Evolutionary conservation across 2,888 invertebrate genomes (phyloP).

Genomic region (Cheilosia scutellata): DNA sequence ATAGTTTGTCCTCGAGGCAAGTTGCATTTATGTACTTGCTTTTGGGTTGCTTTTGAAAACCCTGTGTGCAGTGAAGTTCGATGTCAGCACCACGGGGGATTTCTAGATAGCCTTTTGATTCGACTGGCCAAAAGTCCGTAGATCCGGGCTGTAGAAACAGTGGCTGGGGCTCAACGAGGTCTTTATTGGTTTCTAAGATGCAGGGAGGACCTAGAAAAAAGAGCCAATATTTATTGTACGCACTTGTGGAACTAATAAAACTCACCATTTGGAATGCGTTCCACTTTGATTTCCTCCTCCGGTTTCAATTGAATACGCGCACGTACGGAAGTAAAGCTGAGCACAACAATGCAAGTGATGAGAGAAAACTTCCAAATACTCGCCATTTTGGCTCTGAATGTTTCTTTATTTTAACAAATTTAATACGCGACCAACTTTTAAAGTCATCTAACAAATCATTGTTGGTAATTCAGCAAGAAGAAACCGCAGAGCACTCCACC

Average conservation of each 20-base stretch:
- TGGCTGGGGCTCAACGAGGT: slow-evolving; percentile 86
- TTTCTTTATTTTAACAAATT: not conserved
- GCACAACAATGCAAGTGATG: not conserved
- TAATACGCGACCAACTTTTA: not conserved
- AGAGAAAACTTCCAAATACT: slow-evolving; percentile 11
- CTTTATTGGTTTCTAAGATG: slow-evolving; percentile 78
- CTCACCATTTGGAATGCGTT: slow-evolving; percentile 56
- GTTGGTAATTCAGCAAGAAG: not conserved
- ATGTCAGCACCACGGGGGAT: slow-evolving; percentile 79
- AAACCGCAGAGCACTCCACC: not conserved
- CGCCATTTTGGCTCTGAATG: slow-evolving; percentile 14
- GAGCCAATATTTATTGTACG: not conserved
- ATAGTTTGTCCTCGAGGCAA: slow-evolving; percentile 78
- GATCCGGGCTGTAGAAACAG: slow-evolving; percentile 85
- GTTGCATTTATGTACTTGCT: slow-evolving; percentile 72
- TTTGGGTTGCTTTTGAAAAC: slow-evolving; percentile 72
- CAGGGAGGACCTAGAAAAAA: slow-evolving; percentile 77
- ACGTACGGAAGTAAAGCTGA: slow-evolving; percentile 9
- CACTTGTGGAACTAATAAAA: not conserved
- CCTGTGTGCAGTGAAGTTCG: slow-evolving; percentile 80
- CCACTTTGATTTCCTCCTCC: slow-evolving; percentile 61
- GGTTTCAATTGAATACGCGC: slow-evolving; percentile 39
- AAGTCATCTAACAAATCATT: not conserved
- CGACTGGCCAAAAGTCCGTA: slow-evolving; percentile 80
- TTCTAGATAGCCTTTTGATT: slow-evolving; percentile 78